Evolutionary conservation across 2,797 vertebrate genomes (phyloP), one percentile per base, ranked within the genome.

Genomic region (Coregonus suidteri): DNA sequence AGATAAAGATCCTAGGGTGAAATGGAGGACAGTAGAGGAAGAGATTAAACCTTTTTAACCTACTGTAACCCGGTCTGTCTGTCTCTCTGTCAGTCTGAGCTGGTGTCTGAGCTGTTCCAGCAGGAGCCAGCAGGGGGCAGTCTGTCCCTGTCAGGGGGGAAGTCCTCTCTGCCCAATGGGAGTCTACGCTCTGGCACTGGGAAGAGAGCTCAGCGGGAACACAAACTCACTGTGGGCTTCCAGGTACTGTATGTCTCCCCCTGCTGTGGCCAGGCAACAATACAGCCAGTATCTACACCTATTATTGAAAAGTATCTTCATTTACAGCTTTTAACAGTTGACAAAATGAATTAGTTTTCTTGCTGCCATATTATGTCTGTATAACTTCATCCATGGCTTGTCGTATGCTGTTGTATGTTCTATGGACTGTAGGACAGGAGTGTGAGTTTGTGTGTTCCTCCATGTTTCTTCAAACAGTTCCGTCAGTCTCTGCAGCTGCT

Each of bases 81-180:
- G 47, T 78, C 2, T 81, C 30, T 31, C 4, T 15, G 7, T 0
- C 80, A 96, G 95, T 95, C 93, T 1, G 92, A 93, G 81, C 85
- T 96, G 77, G 93, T 96, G 9, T 85, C 92, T 0, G 95, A 96
- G 90, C 85, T 96, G 80, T 95, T 96, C 84, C 94, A 94, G 82
- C 91, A 91, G 76, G 91, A 92, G 3, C 54, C 86, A 66, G 47
- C 79, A 72, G 87, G 77, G 0, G 85, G 80, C 7, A 56, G 68
- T 6, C 0, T 25, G 0, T 71, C 84, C 75, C 77, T 64, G 20
- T 51, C 83, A 62, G 90, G 78, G 53, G 83, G 78, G 1, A 81
- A 75, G 13, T 74, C 90, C 11, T 66, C 85, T 0, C 81, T 90
- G 65, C 67, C 88, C 73, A 91, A 94, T 71, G 89, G 89, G 59